Conservation (phyloP, 64 coral and sea anemone species). For the Acropora yongei region DNA sequence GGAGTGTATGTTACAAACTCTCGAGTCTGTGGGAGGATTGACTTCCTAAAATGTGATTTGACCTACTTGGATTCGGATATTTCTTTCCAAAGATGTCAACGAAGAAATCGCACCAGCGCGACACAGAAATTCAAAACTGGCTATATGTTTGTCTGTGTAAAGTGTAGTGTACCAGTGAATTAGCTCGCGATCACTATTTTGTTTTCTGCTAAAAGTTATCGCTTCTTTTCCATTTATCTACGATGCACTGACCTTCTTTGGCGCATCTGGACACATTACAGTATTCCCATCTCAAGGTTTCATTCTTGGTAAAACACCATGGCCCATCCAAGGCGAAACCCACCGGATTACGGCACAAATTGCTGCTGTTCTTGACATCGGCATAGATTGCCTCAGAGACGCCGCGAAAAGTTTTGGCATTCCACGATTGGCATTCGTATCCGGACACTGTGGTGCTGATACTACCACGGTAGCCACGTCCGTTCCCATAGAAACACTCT, state of each 20-base stretch:
- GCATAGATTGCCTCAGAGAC: not conserved
- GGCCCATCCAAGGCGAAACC: not conserved
- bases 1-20: too few relatives aligned
- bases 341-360: conserved; percentile 61
- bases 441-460: conserved; percentile 33
- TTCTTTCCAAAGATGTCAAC: too few relatives aligned
- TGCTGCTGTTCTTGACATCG: not conserved
- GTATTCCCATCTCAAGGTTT: conserved; percentile 46
- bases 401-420: not conserved
- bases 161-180: too few relatives aligned
- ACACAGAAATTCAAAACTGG: too few relatives aligned
- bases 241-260: conserved; percentile 19
- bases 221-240: too few relatives aligned
- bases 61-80: too few relatives aligned
- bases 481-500: conserved; percentile 68
- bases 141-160: too few relatives aligned
- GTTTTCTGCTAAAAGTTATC: too few relatives aligned
- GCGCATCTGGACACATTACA: conserved; percentile 52
- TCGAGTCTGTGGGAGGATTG: too few relatives aligned
- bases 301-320: conserved; percentile 50
- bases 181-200: too few relatives aligned
- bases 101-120: too few relatives aligned
- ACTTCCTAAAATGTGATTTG: too few relatives aligned
- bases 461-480: conserved; percentile 58
- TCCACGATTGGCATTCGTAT: conserved; percentile 55